These are phyloP conservation scores for Lasioglossum morio DNA, from an alignment of 2,888 invertebrate genomes.

Conservation along the genomic window DNA sequence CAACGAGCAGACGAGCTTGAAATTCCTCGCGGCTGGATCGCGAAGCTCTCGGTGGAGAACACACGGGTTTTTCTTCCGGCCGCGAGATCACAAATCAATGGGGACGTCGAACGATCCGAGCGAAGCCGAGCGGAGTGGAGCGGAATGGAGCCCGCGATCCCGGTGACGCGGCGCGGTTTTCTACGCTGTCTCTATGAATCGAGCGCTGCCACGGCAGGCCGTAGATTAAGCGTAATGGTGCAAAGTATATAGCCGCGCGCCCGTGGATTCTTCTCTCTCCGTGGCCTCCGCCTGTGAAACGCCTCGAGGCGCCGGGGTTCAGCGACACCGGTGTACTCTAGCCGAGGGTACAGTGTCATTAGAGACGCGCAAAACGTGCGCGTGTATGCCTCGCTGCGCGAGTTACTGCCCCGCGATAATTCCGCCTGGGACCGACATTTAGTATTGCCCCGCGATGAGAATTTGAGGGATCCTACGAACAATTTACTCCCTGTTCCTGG, in stretches of 20 bases:
- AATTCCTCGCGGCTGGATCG: conserved; percentile 29
- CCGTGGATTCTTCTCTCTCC: conserved; percentile 52
- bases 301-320: conserved; percentile 66
- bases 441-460: neutral
- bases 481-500: neutral
- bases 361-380: conserved; percentile 49
- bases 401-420: conserved; percentile 25
- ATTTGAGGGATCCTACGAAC: neutral
- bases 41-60: neutral
- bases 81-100: conserved; percentile 47
- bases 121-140: neutral
- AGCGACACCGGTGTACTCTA: conserved; percentile 68
- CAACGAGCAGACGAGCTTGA: conserved; percentile 10
- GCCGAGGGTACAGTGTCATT: conserved; percentile 58
- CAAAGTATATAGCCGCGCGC: conserved; percentile 54
- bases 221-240: conserved; percentile 64
- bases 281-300: conserved; percentile 60
- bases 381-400: conserved; percentile 23
- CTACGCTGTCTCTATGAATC: conserved; percentile 41
- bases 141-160: conserved; percentile 12
- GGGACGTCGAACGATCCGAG: conserved; percentile 1
- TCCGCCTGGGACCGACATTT: neutral
- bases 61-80: conserved; percentile 34
- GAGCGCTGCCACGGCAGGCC: conserved; percentile 37
- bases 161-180: conserved; percentile 29